Base-by-base conservation (phyloP, 2,113 vertebrate species). In the Dicrurus megarhynchus region DNA sequence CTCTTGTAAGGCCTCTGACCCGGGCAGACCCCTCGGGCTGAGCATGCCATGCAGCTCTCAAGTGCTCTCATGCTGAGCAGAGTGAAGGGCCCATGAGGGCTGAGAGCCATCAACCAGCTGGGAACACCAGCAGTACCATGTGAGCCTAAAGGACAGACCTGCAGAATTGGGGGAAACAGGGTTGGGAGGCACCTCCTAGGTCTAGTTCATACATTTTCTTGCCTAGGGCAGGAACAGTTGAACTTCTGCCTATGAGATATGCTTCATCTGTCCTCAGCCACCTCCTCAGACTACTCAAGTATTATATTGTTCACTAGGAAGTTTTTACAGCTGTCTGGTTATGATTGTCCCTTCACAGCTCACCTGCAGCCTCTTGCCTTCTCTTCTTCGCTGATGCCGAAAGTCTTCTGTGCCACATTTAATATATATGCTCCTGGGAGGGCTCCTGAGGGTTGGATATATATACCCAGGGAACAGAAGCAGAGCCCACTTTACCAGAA, bases 1-100 rank as follows among this genome's bases (percentile, higher is more conserved):
- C 23, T 55, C 59, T 59, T 30, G 10, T 12, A 27, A 41, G 30
- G 14, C 23, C 57, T 65, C 57, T 9, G 37, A 17, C 11, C 17
- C 0, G 0, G 47, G 53, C 44, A 91, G 59, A 22, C 8, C 59
- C 42, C 75, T 67, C 0, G 0, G 65, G 83, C 57, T 68, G 70
- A 76, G n/a, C 0, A 0, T 33, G 47, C 24, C 42, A 1, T 2
- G 4, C 7, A 12, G 71, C 13, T 81, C 37, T 44, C 53, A 21
- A 30, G 32, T 10, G 71, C 39, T 50, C 35, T 1, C 0, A 1
- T 37, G 27, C 15, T 46, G 33, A 87, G n/a, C 50, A 50, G 2
- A 14, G 44, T 3, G 24, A 57, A 27, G 27, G 57, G 9, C 10
- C 30, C 44, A 11, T 1, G 13, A 61, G 50, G 78, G n/a, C 65